Evolutionary conservation across 2,888 invertebrate genomes (phyloP).

Genomic region (Dryobotodes eremita): DNA sequence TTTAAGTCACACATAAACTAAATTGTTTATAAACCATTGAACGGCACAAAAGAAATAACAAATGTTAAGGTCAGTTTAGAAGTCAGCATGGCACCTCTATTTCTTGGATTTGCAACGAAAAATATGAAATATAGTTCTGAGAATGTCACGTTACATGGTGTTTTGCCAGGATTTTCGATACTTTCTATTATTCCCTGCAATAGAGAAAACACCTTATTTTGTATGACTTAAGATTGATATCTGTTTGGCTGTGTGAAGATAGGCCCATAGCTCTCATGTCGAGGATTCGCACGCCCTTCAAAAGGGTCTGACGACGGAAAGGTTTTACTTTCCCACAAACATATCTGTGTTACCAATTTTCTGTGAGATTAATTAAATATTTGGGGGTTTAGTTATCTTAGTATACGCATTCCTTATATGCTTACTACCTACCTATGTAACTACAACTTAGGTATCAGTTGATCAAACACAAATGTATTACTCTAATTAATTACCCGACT

Average conservation of each 20-base stretch:
- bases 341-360: constrained; percentile 49
- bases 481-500: not conserved
- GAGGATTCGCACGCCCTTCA: constrained; percentile 58
- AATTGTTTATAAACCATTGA: constrained; percentile 42
- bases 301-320: constrained; percentile 61
- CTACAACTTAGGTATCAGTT: not conserved
- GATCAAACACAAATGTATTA: not conserved
- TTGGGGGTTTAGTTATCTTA: constrained; percentile 17
- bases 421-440: not conserved
- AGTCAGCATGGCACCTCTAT: constrained; percentile 66
- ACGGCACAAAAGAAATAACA: constrained; percentile 67
- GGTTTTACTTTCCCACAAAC: constrained; percentile 60
- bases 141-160: constrained; percentile 65
- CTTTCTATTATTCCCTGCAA: constrained; percentile 13
- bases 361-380: constrained; percentile 53
- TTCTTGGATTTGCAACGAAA: constrained; percentile 64
- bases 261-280: constrained; percentile 41
- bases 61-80: constrained; percentile 63
- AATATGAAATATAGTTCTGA: constrained; percentile 65
- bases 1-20: constrained; percentile 31
- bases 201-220: constrained; percentile 40
- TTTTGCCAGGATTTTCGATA: constrained; percentile 64
- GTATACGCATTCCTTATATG: not conserved
- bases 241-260: constrained; percentile 27
- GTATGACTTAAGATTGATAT: constrained; percentile 19